Base-by-base conservation (phyloP, 2,888 invertebrate genomes). In the Notodonta ziczac region DNA sequence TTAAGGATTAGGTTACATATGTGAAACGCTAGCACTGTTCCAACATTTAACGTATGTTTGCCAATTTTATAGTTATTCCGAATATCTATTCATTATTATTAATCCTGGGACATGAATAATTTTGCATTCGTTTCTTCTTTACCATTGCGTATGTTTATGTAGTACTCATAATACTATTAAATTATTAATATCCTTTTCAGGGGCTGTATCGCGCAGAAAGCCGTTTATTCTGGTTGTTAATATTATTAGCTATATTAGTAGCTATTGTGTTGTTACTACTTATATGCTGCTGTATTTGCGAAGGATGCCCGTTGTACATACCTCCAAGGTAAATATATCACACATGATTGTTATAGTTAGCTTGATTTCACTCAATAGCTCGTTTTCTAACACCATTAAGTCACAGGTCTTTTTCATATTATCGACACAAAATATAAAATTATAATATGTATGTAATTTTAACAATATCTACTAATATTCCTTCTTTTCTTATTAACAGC, bases 201-300 rank as follows among this genome's bases (percentile, higher is more conserved):
- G 95, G 95, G 65, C 84, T 96, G 42, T 96, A 96, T 78, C 95
- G 95, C 90, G 96, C 96, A 55, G 96, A 97, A 76, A 97, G 96
- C 81, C 95, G 96, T 73, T 88, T 95, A 58, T 96, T 96, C 80
- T 98, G 98, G 98, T 85, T 98, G 32, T 89, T 98, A 58, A 96
- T 98, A 71, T 87, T 97, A 14, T 86, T 98, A 66, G 96, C 97
- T 56, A 94, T 98, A 40, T 86, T 98, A 65, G 95, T 97, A 71
- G 95, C 97, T 0, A 78, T 97, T 40, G 95, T 96, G 12, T 94
- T 97, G 69, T 87, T 97, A 62, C 94, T 96, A 59, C 91, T 97
- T 57, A 95, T 98, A 67, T 94, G 97, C 64, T 98, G 98, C 87
- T 97, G 97, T 81, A 96, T 97, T 69, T 97, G 97, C 82, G 96